Conservation (phyloP, 2,797 vertebrate species). For the Falco columbarius region DNA sequence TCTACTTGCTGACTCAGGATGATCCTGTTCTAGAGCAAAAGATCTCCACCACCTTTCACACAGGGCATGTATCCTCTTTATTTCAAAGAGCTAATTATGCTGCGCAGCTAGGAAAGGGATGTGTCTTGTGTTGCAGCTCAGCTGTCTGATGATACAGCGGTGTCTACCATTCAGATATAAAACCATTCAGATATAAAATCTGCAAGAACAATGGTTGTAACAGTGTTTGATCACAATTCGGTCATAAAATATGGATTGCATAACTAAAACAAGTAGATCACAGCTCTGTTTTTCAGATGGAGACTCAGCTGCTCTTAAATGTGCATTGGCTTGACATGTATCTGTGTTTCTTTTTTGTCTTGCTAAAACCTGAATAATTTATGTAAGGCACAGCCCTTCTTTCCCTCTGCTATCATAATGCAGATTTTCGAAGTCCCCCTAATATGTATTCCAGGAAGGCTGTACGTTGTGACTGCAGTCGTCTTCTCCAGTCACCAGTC, state of each 20-base stretch:
- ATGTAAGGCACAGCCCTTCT: neutral
- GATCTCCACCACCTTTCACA: neutral
- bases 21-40: neutral
- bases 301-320: neutral
- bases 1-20: neutral
- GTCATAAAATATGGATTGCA: constrained; percentile 24
- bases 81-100: neutral
- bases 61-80: neutral
- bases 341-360: neutral
- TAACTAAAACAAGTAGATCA: neutral
- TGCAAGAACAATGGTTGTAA: neutral
- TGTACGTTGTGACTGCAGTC: accelerated
- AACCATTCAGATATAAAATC: constrained; percentile 3
- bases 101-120: neutral
- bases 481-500: neutral
- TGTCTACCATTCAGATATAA: neutral
- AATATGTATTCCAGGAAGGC: neutral
- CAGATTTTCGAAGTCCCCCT: neutral
- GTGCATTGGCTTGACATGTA: neutral
- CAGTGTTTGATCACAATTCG: neutral
- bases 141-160: neutral
- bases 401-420: neutral
- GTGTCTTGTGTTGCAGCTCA: neutral
- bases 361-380: neutral
- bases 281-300: neutral